Conservation (phyloP, 2,888 invertebrate genomes). For the Drosophila villosipedis region DNA sequence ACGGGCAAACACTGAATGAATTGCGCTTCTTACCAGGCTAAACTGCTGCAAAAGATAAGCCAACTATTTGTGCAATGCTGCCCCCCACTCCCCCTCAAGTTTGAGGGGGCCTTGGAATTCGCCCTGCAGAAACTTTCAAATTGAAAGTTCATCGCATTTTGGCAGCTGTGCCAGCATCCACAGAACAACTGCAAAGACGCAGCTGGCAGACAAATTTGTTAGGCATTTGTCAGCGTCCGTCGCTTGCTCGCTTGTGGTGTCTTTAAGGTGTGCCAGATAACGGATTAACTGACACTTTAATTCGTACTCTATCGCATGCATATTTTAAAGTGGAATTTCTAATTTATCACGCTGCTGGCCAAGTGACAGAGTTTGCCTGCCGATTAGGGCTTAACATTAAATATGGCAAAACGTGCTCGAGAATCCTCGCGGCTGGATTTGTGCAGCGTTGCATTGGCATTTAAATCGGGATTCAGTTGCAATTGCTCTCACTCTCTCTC, state of each 20-base stretch:
- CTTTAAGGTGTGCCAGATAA: slow-evolving; percentile 6
- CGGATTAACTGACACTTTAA: slow-evolving; percentile 39
- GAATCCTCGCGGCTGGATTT: slow-evolving; percentile 65
- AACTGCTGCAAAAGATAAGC: slow-evolving; percentile 62
- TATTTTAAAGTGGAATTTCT: slow-evolving; percentile 30
- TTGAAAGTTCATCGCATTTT: slow-evolving; percentile 71
- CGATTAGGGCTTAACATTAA: slow-evolving; percentile 62
- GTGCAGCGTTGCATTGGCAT: slow-evolving; percentile 70
- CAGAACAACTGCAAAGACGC: slow-evolving; percentile 11
- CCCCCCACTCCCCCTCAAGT: no score
- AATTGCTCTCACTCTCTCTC: slow-evolving; percentile 25
- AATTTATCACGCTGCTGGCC: slow-evolving; percentile 43
- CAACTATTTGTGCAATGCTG: slow-evolving; percentile 59
- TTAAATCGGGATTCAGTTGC: slow-evolving; percentile 57
- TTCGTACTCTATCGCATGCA: background rate
- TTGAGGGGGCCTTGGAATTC: slow-evolving; percentile 12
- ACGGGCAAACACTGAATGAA: slow-evolving; percentile 58
- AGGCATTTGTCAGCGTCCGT: slow-evolving; percentile 24
- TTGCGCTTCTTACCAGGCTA: slow-evolving; percentile 44
- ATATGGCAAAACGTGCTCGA: slow-evolving; percentile 69
- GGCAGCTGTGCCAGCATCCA: slow-evolving; percentile 39
- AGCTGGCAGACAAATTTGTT: slow-evolving; percentile 44
- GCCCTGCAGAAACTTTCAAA: slow-evolving; percentile 56
- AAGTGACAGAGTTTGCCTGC: slow-evolving; percentile 14
- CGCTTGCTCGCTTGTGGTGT: slow-evolving; percentile 3